Conservation (phyloP, 2,888 invertebrate genomes). For the Balanococcus diminutus region DNA sequence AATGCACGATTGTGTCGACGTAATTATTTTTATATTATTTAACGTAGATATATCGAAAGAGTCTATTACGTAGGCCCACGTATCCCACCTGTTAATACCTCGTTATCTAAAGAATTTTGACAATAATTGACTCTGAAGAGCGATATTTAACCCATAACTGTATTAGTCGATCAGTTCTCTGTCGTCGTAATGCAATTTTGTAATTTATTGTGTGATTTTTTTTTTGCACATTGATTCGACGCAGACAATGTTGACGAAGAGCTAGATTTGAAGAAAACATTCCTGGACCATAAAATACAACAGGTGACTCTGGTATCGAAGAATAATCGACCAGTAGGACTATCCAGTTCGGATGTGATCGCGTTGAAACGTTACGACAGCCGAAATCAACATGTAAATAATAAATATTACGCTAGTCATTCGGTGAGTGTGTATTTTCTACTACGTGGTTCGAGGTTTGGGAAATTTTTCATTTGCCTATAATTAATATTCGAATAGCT, state of each 20-base stretch:
- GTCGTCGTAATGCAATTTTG: not conserved
- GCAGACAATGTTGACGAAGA: conserved; percentile 68
- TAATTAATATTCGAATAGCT: not conserved
- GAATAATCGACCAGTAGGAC: conserved; percentile 62
- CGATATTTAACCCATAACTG: not conserved
- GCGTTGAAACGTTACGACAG: conserved; percentile 57
- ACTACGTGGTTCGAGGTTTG: not conserved
- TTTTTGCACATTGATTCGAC: conserved; percentile 58
- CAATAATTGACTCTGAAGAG: not conserved
- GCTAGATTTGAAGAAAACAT: conserved; percentile 66
- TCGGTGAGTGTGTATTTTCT: conserved; percentile 51
- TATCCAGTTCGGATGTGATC: conserved; percentile 61
- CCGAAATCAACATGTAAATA: conserved; percentile 48
- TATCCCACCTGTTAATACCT: not conserved
- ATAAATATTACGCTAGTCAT: conserved; percentile 54
- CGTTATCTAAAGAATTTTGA: not conserved
- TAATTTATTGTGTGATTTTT: conserved; percentile 26
- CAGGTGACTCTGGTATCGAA: conserved; percentile 70
- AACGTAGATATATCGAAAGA: not conserved
- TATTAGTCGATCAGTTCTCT: not conserved
- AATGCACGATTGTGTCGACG: not conserved
- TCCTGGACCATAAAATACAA: conserved; percentile 71
- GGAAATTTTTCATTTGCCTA: not conserved
- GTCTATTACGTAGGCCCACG: not conserved
- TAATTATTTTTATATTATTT: not conserved